A percentile compares a stretch with the other conserved stretches of the same genome.
These are phyloP conservation scores for Deroplatys truncata DNA, from an alignment of 2,888 invertebrate genomes.

Conservation along the genomic window DNA sequence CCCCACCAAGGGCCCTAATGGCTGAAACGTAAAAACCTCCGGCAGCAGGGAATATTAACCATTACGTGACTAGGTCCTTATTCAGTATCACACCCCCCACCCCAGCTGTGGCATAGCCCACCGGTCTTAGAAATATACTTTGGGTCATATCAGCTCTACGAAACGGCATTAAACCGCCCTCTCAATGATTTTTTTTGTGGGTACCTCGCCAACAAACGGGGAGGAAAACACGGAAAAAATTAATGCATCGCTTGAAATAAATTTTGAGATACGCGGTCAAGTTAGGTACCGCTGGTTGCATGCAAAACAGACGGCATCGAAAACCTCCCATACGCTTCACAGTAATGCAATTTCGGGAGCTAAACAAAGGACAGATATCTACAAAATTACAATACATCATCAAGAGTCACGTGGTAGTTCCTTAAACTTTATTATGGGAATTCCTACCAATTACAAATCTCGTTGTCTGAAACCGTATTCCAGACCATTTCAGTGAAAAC, in stretches of 20 bases:
- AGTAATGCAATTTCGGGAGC: neutral
- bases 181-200: neutral
- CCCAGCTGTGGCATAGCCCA: neutral
- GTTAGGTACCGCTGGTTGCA: neutral
- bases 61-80: neutral
- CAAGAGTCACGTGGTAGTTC: neutral
- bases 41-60: neutral
- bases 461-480: no score
- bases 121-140: neutral
- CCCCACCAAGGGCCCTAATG: neutral
- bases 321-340: neutral
- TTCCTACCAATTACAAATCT: no score
- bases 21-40: neutral
- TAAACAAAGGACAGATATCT: neutral
- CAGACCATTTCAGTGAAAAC: no score
- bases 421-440: neutral
- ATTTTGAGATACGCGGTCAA: neutral
- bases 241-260: neutral
- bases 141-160: neutral
- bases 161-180: neutral
- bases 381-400: neutral
- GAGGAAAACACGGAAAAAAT: neutral
- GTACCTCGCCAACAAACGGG: neutral
- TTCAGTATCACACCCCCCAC: neutral
- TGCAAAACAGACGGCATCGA: neutral